Base-by-base conservation (phyloP, 2,888 invertebrate genomes). In the Miltochrista miniata region DNA sequence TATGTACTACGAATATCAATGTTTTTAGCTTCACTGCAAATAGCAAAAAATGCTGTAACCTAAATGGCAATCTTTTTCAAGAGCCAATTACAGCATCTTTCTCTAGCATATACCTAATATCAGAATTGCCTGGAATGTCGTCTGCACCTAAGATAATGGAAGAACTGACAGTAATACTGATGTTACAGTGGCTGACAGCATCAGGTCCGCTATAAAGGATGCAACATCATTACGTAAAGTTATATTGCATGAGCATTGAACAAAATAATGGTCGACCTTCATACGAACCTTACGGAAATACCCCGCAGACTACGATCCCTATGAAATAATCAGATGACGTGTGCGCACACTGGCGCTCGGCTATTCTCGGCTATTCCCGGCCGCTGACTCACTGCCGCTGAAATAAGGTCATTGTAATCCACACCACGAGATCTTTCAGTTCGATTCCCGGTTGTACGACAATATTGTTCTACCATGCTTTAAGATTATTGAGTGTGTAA, bases 341-440 rank as follows among this genome's bases (percentile, higher is more conserved):
- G 43, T 48, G 54, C 56, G 46, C 54, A 59, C 62, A 56, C 56
- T 50, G 50, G 44, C 49, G 61, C 61, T 40, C 37, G 31, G 29
- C 36, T 45, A 51, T 47, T 49, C 57, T 56, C 48, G 43, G 51
- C 66, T 76, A 77, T 73, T 72, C 58, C 48, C 48, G 68, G 52
- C 51, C 46, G 42, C 59, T 80, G 76, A 82, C 54, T 83, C 81
- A 81, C 64, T 54, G 49, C 50, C 70, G 51, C 72, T 62, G 70
- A 72, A 79, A 77, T 79, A 75, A 65, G 73, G 74, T 70, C 70
- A 81, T 77, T 83, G 83, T 81, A 83, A 83, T 83, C 81, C 76
- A 83, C 79, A 83, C 82, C 81, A 58, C 49, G 46, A 54, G 52
- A 60, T 56, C 51, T 50, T 48, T 24, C 18, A 49, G 58, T 68